Conservation (phyloP, 2,888 invertebrate species). For the Mayetiola destructor region DNA sequence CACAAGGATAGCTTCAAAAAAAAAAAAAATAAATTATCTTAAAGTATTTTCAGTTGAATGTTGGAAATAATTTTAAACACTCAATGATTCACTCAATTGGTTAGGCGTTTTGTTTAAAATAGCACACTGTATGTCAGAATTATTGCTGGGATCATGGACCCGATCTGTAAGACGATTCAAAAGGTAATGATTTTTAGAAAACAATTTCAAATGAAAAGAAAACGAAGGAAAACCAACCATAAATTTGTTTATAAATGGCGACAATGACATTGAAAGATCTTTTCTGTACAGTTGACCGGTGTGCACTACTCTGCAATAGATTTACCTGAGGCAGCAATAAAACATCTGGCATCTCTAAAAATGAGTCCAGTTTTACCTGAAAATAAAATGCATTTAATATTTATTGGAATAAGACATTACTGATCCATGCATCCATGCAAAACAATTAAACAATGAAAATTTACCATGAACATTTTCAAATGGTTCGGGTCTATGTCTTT, state of each 20-base stretch:
- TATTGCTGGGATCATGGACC: conserved; percentile 8
- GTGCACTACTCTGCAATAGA: conserved; percentile 63
- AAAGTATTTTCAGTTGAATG: no score
- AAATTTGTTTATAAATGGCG: conserved; percentile 76
- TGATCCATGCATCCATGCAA: neutral
- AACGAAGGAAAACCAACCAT: conserved; percentile 46
- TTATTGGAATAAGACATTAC: neutral
- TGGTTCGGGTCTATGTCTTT: conserved; percentile 79
- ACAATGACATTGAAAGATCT: conserved; percentile 74
- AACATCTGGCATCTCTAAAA: conserved; percentile 70
- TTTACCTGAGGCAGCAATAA: conserved; percentile 74
- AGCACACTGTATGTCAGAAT: conserved; percentile 43
- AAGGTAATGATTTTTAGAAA: neutral
- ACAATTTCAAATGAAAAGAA: no score
- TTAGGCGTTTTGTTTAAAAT: conserved; percentile 67
- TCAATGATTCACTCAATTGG: conserved; percentile 39
- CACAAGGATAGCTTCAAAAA: no score
- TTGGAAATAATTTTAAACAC: neutral
- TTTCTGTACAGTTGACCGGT: conserved; percentile 57
- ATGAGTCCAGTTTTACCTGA: conserved; percentile 74
- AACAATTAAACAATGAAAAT: neutral
- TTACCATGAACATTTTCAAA: conserved; percentile 60
- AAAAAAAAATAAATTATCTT: no score
- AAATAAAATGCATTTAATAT: conserved; percentile 23
- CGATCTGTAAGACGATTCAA: neutral